Conservation (phyloP, 1,140 invertebrate genomes). For the Zaprionus gabonicus region DNA sequence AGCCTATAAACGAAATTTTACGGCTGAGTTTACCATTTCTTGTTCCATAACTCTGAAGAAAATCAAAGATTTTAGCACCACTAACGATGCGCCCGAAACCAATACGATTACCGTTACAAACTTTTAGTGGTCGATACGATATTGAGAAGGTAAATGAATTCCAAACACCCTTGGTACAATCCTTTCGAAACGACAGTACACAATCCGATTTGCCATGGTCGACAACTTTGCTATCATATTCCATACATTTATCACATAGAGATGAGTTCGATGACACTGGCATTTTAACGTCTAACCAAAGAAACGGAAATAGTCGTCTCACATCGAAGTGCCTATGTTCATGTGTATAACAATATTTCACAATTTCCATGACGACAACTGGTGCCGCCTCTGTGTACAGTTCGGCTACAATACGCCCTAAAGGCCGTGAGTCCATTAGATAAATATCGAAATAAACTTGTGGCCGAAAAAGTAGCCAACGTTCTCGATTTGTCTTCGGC, state of each 20-base stretch:
- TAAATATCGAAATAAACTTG: conserved; percentile 65
- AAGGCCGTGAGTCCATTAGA: conserved; percentile 46
- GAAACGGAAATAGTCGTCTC: conserved; percentile 59
- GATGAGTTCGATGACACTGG: conserved; percentile 27
- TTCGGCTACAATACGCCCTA: conserved; percentile 65
- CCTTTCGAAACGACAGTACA: conserved; percentile 69
- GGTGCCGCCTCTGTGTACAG: conserved; percentile 76
- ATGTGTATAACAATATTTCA: conserved; percentile 55
- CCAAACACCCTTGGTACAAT: conserved; percentile 50
- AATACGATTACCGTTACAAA: conserved; percentile 67
- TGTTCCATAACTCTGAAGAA: conserved; percentile 70
- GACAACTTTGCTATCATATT: conserved; percentile 68
- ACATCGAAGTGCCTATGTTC: conserved; percentile 45
- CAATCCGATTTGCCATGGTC: conserved; percentile 57
- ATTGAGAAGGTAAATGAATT: conserved; percentile 59
- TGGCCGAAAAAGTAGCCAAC: conserved; percentile 61
- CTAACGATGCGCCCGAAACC: conserved; percentile 69
- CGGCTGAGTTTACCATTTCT: conserved; percentile 74
- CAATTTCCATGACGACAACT: conserved; percentile 64
- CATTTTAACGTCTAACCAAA: conserved; percentile 70
- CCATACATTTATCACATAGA: conserved; percentile 44
- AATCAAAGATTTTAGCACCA: conserved; percentile 66
- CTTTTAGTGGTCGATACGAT: conserved; percentile 66
- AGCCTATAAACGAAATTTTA: conserved; percentile 51
- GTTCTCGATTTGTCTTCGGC: conserved; percentile 37